Evolutionary conservation across 2,888 invertebrate species (phyloP).

Genomic region (Margaritifera margaritifera): DNA sequence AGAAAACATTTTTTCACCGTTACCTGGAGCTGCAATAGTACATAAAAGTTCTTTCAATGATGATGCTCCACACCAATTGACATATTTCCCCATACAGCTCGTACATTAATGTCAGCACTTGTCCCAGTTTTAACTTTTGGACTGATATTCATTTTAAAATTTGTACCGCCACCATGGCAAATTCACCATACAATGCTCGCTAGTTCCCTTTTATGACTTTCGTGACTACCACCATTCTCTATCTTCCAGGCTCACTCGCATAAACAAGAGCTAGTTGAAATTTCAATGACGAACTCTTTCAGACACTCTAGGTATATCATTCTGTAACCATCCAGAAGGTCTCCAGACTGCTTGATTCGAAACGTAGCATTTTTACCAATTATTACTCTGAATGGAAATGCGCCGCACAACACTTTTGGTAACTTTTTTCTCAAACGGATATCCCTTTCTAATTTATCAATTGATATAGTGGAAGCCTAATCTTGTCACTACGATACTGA

Average conservation of each 20-base stretch:
- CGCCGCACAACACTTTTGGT: too few species aligned
- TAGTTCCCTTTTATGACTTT: slow-evolving; percentile 1
- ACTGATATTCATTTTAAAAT: slow-evolving; percentile 4
- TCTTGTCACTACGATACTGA: too few species aligned
- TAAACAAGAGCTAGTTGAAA: background rate
- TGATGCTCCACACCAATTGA: slow-evolving; percentile 11
- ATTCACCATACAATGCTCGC: slow-evolving; percentile 3
- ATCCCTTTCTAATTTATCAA: too few species aligned
- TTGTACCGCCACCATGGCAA: slow-evolving; percentile 3
- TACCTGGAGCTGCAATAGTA: slow-evolving; percentile 10
- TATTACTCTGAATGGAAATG: too few species aligned
- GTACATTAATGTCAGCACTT: slow-evolving; percentile 10
- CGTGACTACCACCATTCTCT: slow-evolving; percentile 1
- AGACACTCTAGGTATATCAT: too few species aligned
- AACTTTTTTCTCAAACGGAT: too few species aligned
- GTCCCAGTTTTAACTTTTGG: background rate
- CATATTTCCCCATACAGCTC: slow-evolving; percentile 17
- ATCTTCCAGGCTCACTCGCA: background rate
- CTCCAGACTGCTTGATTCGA: too few species aligned
- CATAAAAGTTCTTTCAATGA: slow-evolving; percentile 12
- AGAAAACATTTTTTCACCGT: slow-evolving; percentile 12
- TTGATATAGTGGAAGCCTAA: too few species aligned
- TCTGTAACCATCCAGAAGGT: too few species aligned
- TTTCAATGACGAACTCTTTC: background rate
- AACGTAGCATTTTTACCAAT: too few species aligned